Evolutionary conservation across 2,113 vertebrate genomes (phyloP), one percentile per base, ranked within the genome.

Genomic region (Eretmochelys imbricata): DNA sequence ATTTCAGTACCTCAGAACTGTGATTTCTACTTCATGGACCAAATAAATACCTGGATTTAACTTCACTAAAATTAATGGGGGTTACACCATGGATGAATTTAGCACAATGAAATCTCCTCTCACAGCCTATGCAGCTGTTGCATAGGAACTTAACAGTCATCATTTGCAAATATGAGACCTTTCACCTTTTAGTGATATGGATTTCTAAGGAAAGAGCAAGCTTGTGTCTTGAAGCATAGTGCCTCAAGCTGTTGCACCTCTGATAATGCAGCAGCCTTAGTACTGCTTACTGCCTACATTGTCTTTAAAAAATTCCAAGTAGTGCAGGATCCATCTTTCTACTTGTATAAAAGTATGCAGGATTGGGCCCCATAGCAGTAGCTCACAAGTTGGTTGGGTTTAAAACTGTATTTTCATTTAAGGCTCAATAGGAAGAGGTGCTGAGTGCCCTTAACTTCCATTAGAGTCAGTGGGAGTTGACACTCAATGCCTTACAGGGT

Each of bases 121-220:
- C 90, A 91, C 65, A 95, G 92, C 91, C 96, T 95, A 92, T 89
- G 91, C 92, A 96, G 96, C 94, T 96, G 96, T 95, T 97, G 95
- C 94, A 94, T 92, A 91, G 86, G 95, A 96, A 96, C 2, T 0
- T 93, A 95, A 95, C 91, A 95, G 92, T 95, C 95, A 96, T 92
- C 96, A 87, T 96, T 96, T 95, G 96, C 91, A 96, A 96, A 97
- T 96, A 88, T 91, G 94, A 94, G 95, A 84, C 92, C 93, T 96
- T 96, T 97, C 88, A 93, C 94, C 95, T 42, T 85, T 92, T 84
- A 76, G 84, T 96, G 94, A 94, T 95, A 94, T 95, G 4, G 0
- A 91, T 95, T 96, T 95, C 94, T 94, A 93, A 57, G 87, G 88
- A 95, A 80, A 89, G 80, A 69, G 69, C 91, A 76, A 92, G 87